Evolutionary conservation across 2,888 invertebrate genomes (phyloP).

Genomic region (Antitype chi): DNA sequence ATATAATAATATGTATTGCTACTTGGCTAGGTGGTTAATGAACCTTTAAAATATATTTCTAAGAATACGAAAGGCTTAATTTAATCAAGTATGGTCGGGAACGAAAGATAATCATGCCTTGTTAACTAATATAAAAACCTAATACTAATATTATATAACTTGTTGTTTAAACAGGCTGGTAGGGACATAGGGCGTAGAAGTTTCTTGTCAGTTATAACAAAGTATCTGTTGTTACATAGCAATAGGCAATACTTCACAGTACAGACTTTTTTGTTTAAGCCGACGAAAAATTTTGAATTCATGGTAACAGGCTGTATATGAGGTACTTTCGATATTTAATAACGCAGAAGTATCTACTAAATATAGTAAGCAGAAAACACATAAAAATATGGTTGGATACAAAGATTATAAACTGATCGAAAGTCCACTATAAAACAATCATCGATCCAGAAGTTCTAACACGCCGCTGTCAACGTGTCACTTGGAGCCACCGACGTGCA

Average conservation of each 20-base stretch:
- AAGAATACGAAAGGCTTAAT: not conserved
- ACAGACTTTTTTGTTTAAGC: too few relatives aligned
- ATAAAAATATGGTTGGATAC: not conserved
- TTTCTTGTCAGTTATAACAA: too few relatives aligned
- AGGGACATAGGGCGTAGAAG: too few relatives aligned
- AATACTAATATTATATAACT: too few relatives aligned
- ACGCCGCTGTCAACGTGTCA: conserved; percentile 43
- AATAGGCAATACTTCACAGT: too few relatives aligned
- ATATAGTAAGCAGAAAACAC: not conserved
- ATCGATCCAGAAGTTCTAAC: conserved; percentile 35
- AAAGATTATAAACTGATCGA: conserved; percentile 21
- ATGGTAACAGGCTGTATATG: too few relatives aligned
- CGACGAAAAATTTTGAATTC: too few relatives aligned
- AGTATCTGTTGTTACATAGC: too few relatives aligned
- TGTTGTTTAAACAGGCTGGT: too few relatives aligned
- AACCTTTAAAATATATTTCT: not conserved
- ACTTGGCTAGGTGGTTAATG: not conserved
- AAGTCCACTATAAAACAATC: conserved; percentile 22
- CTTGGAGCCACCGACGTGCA: conserved; percentile 49
- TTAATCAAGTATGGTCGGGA: not conserved
- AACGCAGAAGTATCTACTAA: not conserved
- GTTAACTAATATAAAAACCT: not conserved
- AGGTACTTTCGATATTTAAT: not conserved
- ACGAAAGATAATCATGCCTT: not conserved
- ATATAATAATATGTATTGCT: not conserved